Conservation (phyloP, 1,140 invertebrate genomes). For the Neocloeon triangulifer region DNA sequence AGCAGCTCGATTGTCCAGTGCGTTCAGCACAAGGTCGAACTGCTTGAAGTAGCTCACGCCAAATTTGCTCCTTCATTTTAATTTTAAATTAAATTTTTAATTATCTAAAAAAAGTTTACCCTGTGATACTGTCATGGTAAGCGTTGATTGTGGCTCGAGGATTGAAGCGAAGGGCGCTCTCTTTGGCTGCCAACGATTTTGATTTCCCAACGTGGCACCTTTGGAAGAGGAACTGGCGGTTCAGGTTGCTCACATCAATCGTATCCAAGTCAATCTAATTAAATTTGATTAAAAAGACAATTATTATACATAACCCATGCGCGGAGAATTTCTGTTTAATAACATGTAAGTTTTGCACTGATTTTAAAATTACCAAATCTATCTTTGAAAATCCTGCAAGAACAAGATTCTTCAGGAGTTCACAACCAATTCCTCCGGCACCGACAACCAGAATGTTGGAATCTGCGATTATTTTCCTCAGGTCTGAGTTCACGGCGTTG, state of each 20-base stretch:
- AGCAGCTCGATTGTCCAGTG: constrained; percentile 88
- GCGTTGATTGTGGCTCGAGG: constrained; percentile 69
- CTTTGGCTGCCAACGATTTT: constrained; percentile 70
- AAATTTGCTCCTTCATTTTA: constrained; percentile 63
- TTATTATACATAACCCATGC: no score
- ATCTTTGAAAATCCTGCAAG: constrained; percentile 83
- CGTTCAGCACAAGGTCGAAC: constrained; percentile 88
- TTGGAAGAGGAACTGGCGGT: constrained; percentile 94
- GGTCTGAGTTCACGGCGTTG: no score
- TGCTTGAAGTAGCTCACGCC: constrained; percentile 78
- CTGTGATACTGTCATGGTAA: constrained; percentile 83
- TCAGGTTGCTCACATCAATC: constrained; percentile 98
- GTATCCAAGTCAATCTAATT: no score
- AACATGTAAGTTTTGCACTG: background rate
- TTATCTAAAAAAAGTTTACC: constrained; percentile 32
- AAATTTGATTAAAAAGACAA: no score
- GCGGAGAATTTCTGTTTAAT: no score
- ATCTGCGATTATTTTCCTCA: constrained; percentile 20
- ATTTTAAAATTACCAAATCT: constrained; percentile 55
- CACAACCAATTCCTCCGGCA: constrained; percentile 97
- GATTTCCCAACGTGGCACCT: constrained; percentile 95
- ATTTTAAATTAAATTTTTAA: no score
- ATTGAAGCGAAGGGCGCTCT: constrained; percentile 75
- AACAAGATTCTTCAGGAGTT: constrained; percentile 93
- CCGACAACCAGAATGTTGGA: constrained; percentile 76